A percentile compares a stretch with the other conserved stretches of the same genome.
Conservation (phyloP, 92 coral and sea anemone genomes). For the Desmophyllum pertusum region DNA sequence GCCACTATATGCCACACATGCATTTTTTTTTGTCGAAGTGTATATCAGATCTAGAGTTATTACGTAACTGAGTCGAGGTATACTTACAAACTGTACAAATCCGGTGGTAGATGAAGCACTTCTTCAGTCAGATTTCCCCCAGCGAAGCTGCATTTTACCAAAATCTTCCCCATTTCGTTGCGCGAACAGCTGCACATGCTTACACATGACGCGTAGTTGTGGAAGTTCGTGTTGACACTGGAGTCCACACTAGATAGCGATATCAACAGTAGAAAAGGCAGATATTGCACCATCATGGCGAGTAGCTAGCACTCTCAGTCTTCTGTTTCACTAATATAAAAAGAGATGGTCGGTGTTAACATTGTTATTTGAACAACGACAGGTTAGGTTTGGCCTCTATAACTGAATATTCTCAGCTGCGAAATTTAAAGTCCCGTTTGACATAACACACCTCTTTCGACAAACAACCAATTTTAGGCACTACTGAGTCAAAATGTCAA, state of each 20-base stretch:
- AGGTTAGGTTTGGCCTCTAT: not conserved
- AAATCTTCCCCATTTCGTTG: not conserved
- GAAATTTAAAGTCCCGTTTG: not conserved
- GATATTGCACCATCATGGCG: not conserved
- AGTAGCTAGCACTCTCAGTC: not conserved
- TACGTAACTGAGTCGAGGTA: not conserved
- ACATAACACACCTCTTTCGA: not conserved
- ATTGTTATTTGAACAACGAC: not conserved
- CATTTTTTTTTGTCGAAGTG: not conserved
- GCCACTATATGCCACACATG: no score
- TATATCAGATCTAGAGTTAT: not conserved
- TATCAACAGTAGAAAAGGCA: not conserved
- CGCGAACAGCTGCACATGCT: conserved; percentile 20
- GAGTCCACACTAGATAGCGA: not conserved
- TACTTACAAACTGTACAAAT: conserved; percentile 39
- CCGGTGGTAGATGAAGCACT: conserved; percentile 21
- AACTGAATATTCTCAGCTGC: not conserved
- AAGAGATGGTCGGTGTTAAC: not conserved
- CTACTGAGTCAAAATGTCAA: no score
- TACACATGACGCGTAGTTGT: conserved; percentile 12
- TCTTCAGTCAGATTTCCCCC: not conserved
- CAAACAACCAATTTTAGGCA: no score
- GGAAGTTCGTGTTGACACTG: not conserved
- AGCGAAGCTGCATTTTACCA: conserved; percentile 18
- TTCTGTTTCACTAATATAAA: not conserved